Evolutionary conservation across 2,797 vertebrate genomes (phyloP).

Genomic region (Catamblyrhynchus diadema): DNA sequence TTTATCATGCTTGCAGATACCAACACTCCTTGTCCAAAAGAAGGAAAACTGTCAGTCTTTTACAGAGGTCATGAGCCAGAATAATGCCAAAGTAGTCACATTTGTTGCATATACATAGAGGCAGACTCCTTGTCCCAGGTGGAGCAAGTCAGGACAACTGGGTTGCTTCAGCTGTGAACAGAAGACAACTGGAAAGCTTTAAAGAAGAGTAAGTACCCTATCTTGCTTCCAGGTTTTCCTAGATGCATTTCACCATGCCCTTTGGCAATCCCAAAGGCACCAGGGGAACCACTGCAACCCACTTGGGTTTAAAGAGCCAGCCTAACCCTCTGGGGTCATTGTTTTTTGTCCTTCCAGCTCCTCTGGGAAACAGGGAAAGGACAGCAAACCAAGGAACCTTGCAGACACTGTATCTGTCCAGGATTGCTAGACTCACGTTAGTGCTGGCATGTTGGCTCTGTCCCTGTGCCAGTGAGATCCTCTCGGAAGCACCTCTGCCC

Average conservation of each 20-base stretch:
- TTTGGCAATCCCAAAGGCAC: not conserved
- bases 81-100: not conserved
- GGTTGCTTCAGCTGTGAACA: not conserved
- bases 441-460: not conserved
- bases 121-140: not conserved
- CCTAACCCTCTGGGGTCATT: not conserved
- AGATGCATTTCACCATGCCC: not conserved
- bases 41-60: not conserved
- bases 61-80: not conserved
- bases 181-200: not conserved
- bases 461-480: not conserved
- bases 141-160: not conserved
- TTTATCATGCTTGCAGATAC: not conserved
- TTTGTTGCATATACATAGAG: not conserved
- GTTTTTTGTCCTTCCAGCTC: not conserved
- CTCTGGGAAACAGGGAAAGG: not conserved
- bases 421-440: not conserved
- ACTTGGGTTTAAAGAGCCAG: not conserved
- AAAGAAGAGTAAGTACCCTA: not conserved
- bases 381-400: not conserved
- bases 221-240: not conserved
- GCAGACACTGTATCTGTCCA: not conserved
- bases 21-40: not conserved
- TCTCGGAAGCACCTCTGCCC: not conserved
- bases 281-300: not conserved